A percentile compares a stretch with the other conserved stretches of the same genome.
Evolutionary conservation across 2,888 invertebrate species (phyloP).

Genomic region (Allolobophora icterica): DNA sequence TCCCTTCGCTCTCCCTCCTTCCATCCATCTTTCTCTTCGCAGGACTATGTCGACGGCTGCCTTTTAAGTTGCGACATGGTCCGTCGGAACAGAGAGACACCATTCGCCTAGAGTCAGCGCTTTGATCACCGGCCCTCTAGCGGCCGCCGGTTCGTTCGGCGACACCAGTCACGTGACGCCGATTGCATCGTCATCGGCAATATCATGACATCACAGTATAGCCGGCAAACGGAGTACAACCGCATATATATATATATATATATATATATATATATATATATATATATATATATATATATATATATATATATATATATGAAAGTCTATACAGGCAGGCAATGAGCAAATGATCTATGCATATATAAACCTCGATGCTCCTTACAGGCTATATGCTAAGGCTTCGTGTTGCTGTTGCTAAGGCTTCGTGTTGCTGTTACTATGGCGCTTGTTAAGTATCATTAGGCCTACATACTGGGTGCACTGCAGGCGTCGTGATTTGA

Average conservation of each 20-base stretch:
- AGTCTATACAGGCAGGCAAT: no score
- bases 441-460: no score
- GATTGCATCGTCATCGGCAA: constrained; percentile 17
- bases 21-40: constrained; percentile 11
- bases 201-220: background rate
- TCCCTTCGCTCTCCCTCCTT: background rate
- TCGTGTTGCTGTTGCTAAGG: no score
- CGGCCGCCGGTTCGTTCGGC: background rate
- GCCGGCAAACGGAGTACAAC: background rate
- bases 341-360: no score
- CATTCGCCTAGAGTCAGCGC: constrained; percentile 5
- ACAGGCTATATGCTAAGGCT: no score
- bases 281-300: background rate
- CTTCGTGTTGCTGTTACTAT: no score
- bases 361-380: no score
- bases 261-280: background rate
- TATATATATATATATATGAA: no score
- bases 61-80: background rate
- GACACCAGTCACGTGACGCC: constrained; percentile 5
- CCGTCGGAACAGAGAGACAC: constrained; percentile 4
- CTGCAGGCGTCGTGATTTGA: no score
- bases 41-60: constrained; percentile 8
- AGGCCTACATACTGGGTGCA: no score
- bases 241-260: background rate
- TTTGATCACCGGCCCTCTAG: constrained; percentile 14